Evolutionary conservation across 2,888 invertebrate genomes (phyloP), one percentile per base, ranked within the genome.

Genomic region (Masnerella sp.): DNA sequence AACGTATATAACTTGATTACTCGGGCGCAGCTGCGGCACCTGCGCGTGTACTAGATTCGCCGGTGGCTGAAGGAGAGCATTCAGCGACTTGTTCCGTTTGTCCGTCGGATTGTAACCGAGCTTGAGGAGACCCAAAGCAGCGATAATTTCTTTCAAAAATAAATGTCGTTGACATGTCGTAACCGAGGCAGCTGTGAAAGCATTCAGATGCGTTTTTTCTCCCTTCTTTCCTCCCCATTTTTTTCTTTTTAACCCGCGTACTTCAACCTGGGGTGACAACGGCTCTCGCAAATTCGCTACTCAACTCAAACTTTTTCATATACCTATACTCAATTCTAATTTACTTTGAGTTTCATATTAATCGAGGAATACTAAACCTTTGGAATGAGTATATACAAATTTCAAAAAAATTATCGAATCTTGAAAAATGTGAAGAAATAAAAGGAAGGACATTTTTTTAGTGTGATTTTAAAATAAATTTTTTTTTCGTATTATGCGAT

Each of bases 51-150:
- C 73, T 74, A 74, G 69, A 69, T 70, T 74, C 65, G 61, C 69
- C 69, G 47, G 74, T 74, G 69, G 74, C 74, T 65, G 74, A 74
- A 74, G 65, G 74, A 69, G 69, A 74, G 69, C 69, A 74, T 74
- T 74, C 69, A 70, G 74, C 65, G 64, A 69, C 74, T 69, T 59
- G 68, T 74, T 74, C 62, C 58, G 65, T 69, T 69, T 69, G 67
- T 73, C 58, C 73, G 62, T 51, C 62, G 64, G 20, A 69, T 58
- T 69, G 68, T 74, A 74, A 68, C 68, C 62, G 64, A 36, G 62
- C 40, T 68, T 64, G 56, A 59, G 32, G 51, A 64, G 68, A 58
- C 68, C 64, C 59, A 58, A 68, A 52, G 68, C 56, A 62, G 62
- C 56, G 73, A 73, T 68, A 62, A 68, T 73, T 73, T 68, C 68